Base-by-base conservation (phyloP, 1,140 invertebrate species). In the Zaprionus ghesquierei region DNA sequence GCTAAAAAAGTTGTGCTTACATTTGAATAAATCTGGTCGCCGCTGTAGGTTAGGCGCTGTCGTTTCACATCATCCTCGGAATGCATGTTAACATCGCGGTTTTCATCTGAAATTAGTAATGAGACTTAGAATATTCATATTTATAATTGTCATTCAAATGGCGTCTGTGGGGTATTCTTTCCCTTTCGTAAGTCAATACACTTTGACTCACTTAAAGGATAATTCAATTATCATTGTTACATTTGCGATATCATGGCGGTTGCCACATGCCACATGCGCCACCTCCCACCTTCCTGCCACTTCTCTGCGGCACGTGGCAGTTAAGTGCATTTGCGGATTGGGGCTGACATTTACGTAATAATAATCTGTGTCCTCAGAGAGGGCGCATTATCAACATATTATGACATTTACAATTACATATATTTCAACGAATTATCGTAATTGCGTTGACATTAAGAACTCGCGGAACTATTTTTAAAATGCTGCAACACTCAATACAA, bases 1-100 rank as follows among this genome's bases (percentile, higher is more conserved):
- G n/a, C n/a, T n/a, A n/a, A 35, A 9, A 46, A 22, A 35, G 3
- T 10, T 38, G 23, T 5, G 66, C 96, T 96, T 94, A 97, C 96
- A 91, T 97, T 97, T 8, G 96, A 95, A 91, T 97, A 97, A 61
- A 97, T 94, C 89, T 97, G 96, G 92, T 98, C 97, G n/a, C 96
- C 96, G 81, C 96, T 97, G 91, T 97, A 98, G 68, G 96, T 96
- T 81, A 94, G 95, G 90, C 97, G 94, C 85, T 97, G 96, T 92
- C 96, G 94, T 91, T 97, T 97, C 9, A 96, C 93, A 76, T 98
- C 96, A 64, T 97, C 96, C 64, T 97, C 97, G 2, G 95, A 94
- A 92, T 96, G 95, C 75, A 96, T 96, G 90, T 95, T 97, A 86
- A 97, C 94, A 90, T 97, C 96, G 82, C 96, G 94, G 92, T 96